Evolutionary conservation across 2,797 vertebrate genomes (phyloP).

Genomic region (Danio tinwini): DNA sequence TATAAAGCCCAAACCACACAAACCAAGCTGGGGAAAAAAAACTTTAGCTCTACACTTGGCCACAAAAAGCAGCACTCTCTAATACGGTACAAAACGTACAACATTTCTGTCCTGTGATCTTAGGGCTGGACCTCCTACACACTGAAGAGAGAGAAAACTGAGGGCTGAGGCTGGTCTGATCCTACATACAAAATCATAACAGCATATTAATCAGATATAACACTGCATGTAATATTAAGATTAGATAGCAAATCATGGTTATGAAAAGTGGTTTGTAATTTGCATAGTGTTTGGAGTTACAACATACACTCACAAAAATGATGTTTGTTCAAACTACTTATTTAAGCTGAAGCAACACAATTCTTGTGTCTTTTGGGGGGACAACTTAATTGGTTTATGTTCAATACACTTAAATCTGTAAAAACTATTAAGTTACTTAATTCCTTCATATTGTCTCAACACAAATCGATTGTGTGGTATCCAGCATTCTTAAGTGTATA

Average conservation of each 20-base stretch:
- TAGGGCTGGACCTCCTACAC: constrained; percentile 9
- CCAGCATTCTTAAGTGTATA: too few species aligned
- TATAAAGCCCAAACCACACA: constrained; percentile 47
- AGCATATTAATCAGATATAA: background rate
- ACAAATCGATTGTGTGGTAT: too few species aligned
- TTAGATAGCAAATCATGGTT: too few species aligned
- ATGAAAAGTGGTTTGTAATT: background rate
- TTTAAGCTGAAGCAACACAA: too few species aligned
- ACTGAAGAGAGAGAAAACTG: background rate
- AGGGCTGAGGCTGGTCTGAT: background rate
- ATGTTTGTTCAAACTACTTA: too few species aligned
- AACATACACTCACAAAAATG: too few species aligned
- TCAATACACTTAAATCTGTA: too few species aligned
- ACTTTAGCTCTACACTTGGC: background rate
- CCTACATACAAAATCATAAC: constrained; percentile 5
- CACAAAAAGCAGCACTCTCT: constrained; percentile 10
- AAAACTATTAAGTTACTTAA: too few species aligned
- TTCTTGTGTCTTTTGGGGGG: too few species aligned
- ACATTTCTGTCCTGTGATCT: background rate
- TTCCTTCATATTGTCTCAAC: too few species aligned
- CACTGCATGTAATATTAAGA: too few species aligned
- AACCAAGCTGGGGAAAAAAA: constrained; percentile 9
- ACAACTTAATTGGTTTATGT: too few species aligned
- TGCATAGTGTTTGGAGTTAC: background rate
- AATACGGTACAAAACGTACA: constrained; percentile 21